Evolutionary conservation across 2,113 vertebrate species (phyloP), one percentile per base, ranked within the genome.

Genomic region (Vidua chalybeata): DNA sequence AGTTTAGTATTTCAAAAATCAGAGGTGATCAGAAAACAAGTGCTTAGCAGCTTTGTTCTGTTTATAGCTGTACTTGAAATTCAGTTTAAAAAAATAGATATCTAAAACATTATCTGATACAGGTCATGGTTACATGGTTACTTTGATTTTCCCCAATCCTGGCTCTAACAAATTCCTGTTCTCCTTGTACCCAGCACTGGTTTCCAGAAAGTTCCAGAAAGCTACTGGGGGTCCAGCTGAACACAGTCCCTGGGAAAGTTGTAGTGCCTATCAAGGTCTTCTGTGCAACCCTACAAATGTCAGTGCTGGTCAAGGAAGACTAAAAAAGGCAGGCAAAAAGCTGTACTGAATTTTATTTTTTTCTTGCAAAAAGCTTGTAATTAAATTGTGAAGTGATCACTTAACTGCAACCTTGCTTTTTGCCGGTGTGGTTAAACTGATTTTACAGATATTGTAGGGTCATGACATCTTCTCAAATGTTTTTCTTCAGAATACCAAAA

Each of bases 161-260:
- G 28, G 24, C 77, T 86, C 37, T 74, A 8, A 22, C 5, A 59
- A 63, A 13, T 26, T 68, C 7, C 17, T 59, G 4, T 68, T 68
- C 27, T 41, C 15, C 16, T 69, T 73, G 16, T 56, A 27, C 15
- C 31, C 31, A 84, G 63, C 11, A 45, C 5, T 22, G 14, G 14
- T 55, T 67, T 54, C 14, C n/a, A 74, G 28, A 21, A 76, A 75
- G 35, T 56, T 75, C 6, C 51, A 35, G 46, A 21, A 28, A 80
- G n/a, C 15, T 8, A 27, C 4, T 52, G 15, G 23, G 0, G 10
- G 58, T 61, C 11, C 6, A 37, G 14, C 9, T 55, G 28, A 82
- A 71, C 33, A 16, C 0, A 1, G 3, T 48, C 35, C 8, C 16
- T n/a, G 24, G 13, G 13, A 59, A 88, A 86, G 15, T 4, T 7